Conservation (phyloP, 2,797 vertebrate species). For the Chelon auratus region DNA sequence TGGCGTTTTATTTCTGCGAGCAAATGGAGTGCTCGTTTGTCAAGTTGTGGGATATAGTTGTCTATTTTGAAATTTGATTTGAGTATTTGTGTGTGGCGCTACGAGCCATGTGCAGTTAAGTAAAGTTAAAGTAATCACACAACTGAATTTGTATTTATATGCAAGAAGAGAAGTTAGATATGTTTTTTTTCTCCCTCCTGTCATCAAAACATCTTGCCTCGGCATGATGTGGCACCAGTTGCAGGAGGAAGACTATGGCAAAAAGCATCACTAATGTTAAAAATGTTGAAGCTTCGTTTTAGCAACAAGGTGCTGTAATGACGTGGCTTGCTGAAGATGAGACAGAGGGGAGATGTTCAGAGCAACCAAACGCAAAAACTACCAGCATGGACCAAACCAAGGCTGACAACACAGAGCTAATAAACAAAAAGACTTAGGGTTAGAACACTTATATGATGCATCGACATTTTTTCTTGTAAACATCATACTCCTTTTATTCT, state of each 20-base stretch:
- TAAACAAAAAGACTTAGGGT: slow-evolving; percentile 61
- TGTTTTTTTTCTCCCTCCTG: too few species aligned
- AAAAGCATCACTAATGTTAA: neutral
- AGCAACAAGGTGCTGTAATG: neutral
- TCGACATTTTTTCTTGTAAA: neutral
- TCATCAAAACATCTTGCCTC: neutral
- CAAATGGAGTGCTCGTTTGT: neutral
- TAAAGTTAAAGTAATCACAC: neutral
- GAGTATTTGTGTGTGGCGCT: neutral
- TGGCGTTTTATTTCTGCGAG: slow-evolving; percentile 6
- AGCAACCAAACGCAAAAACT: neutral
- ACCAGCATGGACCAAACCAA: neutral
- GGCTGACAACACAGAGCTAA: neutral
- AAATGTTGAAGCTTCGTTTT: neutral
- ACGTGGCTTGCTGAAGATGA: neutral
- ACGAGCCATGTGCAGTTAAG: neutral
- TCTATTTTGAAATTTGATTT: slow-evolving; percentile 14
- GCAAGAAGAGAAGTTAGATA: neutral
- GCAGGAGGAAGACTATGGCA: neutral
- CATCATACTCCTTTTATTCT: neutral
- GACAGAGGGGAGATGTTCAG: neutral
- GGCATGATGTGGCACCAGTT: neutral
- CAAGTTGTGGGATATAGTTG: neutral
- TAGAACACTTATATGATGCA: neutral
- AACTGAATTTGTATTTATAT: neutral